A percentile compares a stretch with the other conserved stretches of the same genome.
phyloP scores from a whole-genome alignment of 2,797 vertebrate genomes.

The Monodelphis domestica region DNA sequence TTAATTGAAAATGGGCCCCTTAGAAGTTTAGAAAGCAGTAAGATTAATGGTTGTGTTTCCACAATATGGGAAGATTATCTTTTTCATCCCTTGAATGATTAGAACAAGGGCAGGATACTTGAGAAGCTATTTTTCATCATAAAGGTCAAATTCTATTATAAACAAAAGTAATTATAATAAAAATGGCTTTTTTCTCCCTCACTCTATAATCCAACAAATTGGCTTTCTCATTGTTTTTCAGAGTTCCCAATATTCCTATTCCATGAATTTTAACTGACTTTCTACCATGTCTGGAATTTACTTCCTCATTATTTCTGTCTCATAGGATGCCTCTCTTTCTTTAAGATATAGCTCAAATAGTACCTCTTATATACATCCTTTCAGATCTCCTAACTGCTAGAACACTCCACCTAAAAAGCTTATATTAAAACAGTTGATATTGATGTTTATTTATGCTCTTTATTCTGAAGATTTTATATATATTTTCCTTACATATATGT shows the following conservation, averaged over 20 bases:
- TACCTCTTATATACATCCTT: neutral
- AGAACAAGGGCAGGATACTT: constrained; percentile 6
- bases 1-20: neutral
- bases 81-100: constrained; percentile 3
- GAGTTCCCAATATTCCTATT: no score
- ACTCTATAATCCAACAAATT: no score
- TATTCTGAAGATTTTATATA: neutral
- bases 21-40: constrained; percentile 19
- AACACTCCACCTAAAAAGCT: neutral
- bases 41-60: constrained; percentile 3
- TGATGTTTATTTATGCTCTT: neutral
- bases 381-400: neutral
- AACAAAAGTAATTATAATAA: constrained; percentile 3
- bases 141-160: constrained; percentile 22
- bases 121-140: constrained; percentile 42
- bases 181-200: neutral
- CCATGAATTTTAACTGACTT: no score
- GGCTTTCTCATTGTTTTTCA: no score
- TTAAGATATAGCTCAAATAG: neutral
- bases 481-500: neutral
- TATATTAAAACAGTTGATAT: neutral
- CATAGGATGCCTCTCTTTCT: neutral
- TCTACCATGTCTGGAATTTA: no score
- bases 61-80: constrained; percentile 5
- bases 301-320: neutral